These are phyloP conservation scores for Hormiphora californensis DNA, from an alignment of 37 sponge, comb jelly and placozoan species.

Conservation along the genomic window DNA sequence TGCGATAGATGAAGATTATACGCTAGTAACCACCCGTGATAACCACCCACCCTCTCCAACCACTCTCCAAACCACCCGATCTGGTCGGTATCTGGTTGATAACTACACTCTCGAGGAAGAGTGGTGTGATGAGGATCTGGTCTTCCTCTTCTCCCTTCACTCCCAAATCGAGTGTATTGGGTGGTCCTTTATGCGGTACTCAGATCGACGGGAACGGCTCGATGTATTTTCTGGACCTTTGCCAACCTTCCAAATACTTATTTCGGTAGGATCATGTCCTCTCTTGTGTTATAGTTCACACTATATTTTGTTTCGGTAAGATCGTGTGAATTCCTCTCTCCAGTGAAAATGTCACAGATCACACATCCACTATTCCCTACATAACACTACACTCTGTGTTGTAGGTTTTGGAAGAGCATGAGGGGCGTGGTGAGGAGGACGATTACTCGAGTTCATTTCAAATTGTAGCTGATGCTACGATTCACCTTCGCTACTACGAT, in stretches of 20 bases:
- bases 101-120: conserved; percentile 23
- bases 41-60: conserved; percentile 9
- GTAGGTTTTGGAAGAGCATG: background rate
- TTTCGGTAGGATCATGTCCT: background rate
- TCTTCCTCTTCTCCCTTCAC: background rate
- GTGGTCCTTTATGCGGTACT: background rate
- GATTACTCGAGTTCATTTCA: background rate
- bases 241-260: background rate
- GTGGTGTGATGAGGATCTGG: background rate
- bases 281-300: background rate
- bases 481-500: conserved; percentile 22
- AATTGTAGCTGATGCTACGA: too few species aligned
- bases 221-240: background rate
- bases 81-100: background rate
- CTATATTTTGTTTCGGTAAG: too few species aligned
- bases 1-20: background rate
- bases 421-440: background rate
- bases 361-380: too few species aligned
- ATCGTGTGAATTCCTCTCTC: too few species aligned
- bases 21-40: background rate
- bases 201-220: background rate
- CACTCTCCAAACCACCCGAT: background rate
- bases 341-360: too few species aligned
- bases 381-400: background rate
- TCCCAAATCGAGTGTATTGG: background rate